A percentile compares a stretch with the other conserved stretches of the same genome.
Evolutionary conservation across 2,888 invertebrate species (phyloP).

Genomic region (Caradrina clavipalpis): DNA sequence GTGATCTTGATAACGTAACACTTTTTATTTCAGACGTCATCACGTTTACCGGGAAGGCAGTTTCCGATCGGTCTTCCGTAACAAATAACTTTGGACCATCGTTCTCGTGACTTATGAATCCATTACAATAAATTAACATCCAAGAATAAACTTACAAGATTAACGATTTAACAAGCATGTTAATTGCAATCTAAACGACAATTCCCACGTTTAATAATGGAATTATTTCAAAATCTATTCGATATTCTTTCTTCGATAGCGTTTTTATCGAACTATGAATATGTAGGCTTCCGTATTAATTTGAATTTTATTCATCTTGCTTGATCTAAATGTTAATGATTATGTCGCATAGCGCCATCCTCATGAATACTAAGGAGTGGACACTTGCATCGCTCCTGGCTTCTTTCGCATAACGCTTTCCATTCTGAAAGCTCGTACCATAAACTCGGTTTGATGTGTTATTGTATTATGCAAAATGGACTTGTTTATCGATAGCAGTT

Average conservation of each 20-base stretch:
- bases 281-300: conserved; percentile 61
- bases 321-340: conserved; percentile 67
- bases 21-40: conserved; percentile 20
- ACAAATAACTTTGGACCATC: conserved; percentile 35
- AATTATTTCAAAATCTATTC: conserved; percentile 50
- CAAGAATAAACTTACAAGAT: conserved; percentile 45
- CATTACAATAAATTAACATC: conserved; percentile 62
- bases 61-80: conserved; percentile 59
- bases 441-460: conserved; percentile 76
- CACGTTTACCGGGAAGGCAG: conserved; percentile 46
- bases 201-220: conserved; percentile 67
- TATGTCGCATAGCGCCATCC: conserved; percentile 74
- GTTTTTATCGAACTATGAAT: conserved; percentile 59
- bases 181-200: conserved; percentile 63
- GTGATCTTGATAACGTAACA: conserved; percentile 16
- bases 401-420: conserved; percentile 74
- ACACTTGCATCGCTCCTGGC: conserved; percentile 83
- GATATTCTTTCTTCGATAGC: conserved; percentile 47
- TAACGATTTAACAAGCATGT: conserved; percentile 48
- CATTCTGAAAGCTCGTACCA: conserved; percentile 69
- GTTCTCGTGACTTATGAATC: conserved; percentile 64
- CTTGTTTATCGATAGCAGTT: conserved; percentile 72
- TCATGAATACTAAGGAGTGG: conserved; percentile 81
- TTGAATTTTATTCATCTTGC: conserved; percentile 61
- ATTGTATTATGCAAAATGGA: conserved; percentile 78